phyloP scores from a whole-genome alignment of 2,888 invertebrate species.

The Chrysodeixis includens region DNA sequence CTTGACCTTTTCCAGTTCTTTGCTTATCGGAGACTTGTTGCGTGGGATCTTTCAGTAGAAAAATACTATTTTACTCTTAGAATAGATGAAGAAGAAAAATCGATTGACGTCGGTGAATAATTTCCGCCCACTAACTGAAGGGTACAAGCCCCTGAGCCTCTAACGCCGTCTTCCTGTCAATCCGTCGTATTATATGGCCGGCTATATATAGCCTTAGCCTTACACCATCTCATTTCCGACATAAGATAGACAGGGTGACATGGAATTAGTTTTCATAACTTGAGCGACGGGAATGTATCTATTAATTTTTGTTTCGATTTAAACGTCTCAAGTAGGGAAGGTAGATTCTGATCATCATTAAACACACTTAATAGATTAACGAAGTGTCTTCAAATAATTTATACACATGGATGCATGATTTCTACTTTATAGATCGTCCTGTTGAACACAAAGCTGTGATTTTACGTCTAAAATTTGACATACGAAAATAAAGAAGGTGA shows the following conservation, averaged over 20 bases:
- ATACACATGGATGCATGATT: too few relatives aligned
- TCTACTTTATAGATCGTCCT: too few relatives aligned
- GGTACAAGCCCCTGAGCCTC: constrained; percentile 9
- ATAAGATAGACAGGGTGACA: constrained; percentile 5
- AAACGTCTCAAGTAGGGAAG: not conserved
- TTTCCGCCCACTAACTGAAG: constrained; percentile 33
- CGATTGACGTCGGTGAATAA: constrained; percentile 30
- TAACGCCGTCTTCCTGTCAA: constrained; percentile 13
- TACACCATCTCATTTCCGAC: constrained; percentile 16
- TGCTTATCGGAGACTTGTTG: constrained; percentile 42
- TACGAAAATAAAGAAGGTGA: not conserved
- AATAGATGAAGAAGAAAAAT: constrained; percentile 14
- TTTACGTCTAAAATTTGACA: not conserved
- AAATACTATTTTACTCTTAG: constrained; percentile 5
- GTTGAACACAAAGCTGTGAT: too few relatives aligned
- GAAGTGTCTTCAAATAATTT: too few relatives aligned
- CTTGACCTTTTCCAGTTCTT: constrained; percentile 26
- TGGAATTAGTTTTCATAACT: not conserved
- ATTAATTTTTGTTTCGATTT: constrained; percentile 6
- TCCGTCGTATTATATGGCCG: constrained; percentile 11
- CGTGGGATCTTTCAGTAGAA: constrained; percentile 15
- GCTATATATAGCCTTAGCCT: constrained; percentile 5
- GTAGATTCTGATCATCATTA: not conserved
- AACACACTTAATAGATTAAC: not conserved
- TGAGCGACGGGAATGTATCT: not conserved